These are phyloP conservation scores for Thymelicus lineola DNA, from an alignment of 2,888 invertebrate species.

Conservation along the genomic window DNA sequence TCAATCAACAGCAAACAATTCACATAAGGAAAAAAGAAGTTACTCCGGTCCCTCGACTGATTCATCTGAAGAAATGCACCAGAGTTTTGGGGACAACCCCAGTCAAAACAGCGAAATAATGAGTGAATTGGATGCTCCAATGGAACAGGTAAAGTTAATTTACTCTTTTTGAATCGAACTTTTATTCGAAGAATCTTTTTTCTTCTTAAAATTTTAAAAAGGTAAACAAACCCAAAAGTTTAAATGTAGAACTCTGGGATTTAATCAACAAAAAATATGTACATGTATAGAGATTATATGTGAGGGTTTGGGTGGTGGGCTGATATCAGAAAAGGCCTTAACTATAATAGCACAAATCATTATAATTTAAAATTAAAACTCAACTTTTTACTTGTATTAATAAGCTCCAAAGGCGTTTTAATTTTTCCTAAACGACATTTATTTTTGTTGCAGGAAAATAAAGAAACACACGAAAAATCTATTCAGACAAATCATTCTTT, in stretches of 20 bases:
- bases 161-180: too few relatives aligned
- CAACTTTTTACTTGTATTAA: not conserved
- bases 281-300: too few relatives aligned
- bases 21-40: not conserved
- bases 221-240: too few relatives aligned
- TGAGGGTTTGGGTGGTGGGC: too few relatives aligned
- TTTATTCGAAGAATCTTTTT: too few relatives aligned
- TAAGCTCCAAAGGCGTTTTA: too few relatives aligned
- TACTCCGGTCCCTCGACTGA: not conserved
- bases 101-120: not conserved
- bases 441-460: not conserved
- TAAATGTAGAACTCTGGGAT: too few relatives aligned
- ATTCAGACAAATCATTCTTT: not conserved
- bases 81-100: not conserved
- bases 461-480: not conserved
- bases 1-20: not conserved
- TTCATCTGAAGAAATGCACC: not conserved
- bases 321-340: too few relatives aligned
- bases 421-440: not conserved
- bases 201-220: too few relatives aligned
- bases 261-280: too few relatives aligned
- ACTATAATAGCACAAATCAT: too few relatives aligned
- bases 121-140: not conserved
- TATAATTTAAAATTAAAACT: too few relatives aligned
- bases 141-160: not conserved